A percentile compares a stretch with the other conserved stretches of the same genome.
Conservation (phyloP, 2,888 invertebrate species). For the Beris morrisii region DNA sequence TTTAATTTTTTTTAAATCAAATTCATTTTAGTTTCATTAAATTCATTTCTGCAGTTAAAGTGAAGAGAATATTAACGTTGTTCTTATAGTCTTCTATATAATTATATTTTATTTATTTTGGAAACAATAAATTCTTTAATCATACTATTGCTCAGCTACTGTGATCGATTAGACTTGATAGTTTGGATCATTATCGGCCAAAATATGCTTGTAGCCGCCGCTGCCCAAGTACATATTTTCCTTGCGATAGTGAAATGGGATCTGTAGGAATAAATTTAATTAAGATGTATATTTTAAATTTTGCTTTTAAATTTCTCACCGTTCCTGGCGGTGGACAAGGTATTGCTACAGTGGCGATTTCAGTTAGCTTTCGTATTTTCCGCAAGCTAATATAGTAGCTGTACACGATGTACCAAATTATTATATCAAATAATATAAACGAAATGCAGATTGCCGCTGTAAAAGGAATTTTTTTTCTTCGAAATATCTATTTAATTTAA, state of each 20-base stretch:
- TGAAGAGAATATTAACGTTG: background rate
- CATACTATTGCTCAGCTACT: background rate
- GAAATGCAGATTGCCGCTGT: constrained; percentile 48
- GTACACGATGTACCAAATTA: constrained; percentile 54
- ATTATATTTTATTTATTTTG: too few relatives aligned
- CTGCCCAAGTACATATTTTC: constrained; percentile 56
- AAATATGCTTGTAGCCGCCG: constrained; percentile 54
- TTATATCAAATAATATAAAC: constrained; percentile 48
- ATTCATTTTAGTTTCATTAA: constrained; percentile 3
- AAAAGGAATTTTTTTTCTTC: constrained; percentile 27
- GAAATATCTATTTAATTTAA: background rate
- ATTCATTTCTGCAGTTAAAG: background rate
- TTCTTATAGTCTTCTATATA: background rate
- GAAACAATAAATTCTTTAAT: background rate
- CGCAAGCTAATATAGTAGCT: constrained; percentile 52
- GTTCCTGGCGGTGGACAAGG: constrained; percentile 54
- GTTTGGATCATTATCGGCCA: constrained; percentile 45
- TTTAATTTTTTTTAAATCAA: background rate
- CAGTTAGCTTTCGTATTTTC: constrained; percentile 53
- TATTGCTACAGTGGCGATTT: constrained; percentile 56
- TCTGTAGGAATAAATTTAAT: constrained; percentile 42
- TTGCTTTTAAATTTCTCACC: constrained; percentile 44
- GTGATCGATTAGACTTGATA: constrained; percentile 14
- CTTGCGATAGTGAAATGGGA: constrained; percentile 54
- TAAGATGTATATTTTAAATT: background rate